These are phyloP conservation scores for Lepidurus arcticus DNA, from an alignment of 1,140 invertebrate species.

Conservation along the genomic window DNA sequence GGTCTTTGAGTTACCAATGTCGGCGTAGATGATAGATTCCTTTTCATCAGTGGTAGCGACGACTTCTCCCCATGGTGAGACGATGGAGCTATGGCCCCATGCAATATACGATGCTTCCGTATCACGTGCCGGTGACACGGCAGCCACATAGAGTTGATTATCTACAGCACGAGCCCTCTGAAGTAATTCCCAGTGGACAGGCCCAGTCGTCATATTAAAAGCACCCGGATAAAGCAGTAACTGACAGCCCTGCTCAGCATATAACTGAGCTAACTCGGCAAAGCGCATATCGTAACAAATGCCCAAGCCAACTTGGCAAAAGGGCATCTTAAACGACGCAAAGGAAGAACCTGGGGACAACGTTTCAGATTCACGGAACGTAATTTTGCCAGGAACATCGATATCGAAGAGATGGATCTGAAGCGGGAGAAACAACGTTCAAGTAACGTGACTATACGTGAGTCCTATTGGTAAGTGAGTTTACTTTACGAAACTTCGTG, in stretches of 20 bases:
- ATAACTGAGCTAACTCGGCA: slow-evolving; percentile 77
- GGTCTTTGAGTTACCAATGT: slow-evolving; percentile 58
- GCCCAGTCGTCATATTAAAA: slow-evolving; percentile 93
- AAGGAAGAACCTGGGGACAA: slow-evolving; percentile 68
- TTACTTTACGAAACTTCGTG: slow-evolving; percentile 49
- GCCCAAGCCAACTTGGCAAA: slow-evolving; percentile 76
- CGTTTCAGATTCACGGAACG: slow-evolving; percentile 86
- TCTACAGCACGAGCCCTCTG: slow-evolving; percentile 74
- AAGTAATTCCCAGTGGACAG: slow-evolving; percentile 84
- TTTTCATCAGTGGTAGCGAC: slow-evolving; percentile 57
- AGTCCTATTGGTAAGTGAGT: background rate
- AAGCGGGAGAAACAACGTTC: slow-evolving; percentile 36
- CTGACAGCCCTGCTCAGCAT: slow-evolving; percentile 70
- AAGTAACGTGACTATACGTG: no score
- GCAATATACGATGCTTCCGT: slow-evolving; percentile 67
- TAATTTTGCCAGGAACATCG: slow-evolving; percentile 83
- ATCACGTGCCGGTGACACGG: slow-evolving; percentile 64
- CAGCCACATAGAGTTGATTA: slow-evolving; percentile 65
- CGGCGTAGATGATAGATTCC: slow-evolving; percentile 65
- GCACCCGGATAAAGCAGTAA: slow-evolving; percentile 85
- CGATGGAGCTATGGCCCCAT: slow-evolving; percentile 79
- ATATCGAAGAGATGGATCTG: slow-evolving; percentile 93
- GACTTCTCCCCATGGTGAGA: slow-evolving; percentile 82
- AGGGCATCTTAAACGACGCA: slow-evolving; percentile 65
- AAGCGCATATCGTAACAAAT: slow-evolving; percentile 95